phyloP scores from a whole-genome alignment of 2,888 invertebrate species.

The Pachliopta kotzebuea region DNA sequence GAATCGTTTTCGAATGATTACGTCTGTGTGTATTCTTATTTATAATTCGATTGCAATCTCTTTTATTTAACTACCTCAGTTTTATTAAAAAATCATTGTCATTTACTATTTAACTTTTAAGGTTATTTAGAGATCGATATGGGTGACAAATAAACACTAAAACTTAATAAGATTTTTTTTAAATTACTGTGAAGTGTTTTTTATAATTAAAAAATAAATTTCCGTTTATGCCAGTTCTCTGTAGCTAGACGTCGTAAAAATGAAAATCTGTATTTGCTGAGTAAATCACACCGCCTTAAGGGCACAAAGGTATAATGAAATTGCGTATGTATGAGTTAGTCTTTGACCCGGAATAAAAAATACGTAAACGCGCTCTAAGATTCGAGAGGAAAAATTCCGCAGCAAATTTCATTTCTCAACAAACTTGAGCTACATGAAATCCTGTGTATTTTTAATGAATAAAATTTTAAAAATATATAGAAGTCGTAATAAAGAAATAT shows the following conservation, averaged over 20 bases:
- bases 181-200: neutral
- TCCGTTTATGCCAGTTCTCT: constrained; percentile 7
- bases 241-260: constrained; percentile 23
- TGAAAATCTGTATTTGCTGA: constrained; percentile 29
- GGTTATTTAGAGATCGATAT: too few relatives aligned
- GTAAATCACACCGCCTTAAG: constrained; percentile 31
- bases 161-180: neutral
- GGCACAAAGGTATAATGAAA: constrained; percentile 31
- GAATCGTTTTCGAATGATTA: constrained; percentile 14
- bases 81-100: neutral
- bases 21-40: constrained; percentile 3
- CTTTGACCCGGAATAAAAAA: constrained; percentile 32
- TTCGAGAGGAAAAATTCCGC: constrained; percentile 29
- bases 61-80: neutral
- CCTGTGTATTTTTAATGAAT: constrained; percentile 29
- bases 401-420: constrained; percentile 28
- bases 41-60: neutral
- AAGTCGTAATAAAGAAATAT: constrained; percentile 2
- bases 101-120: too few relatives aligned
- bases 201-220: neutral
- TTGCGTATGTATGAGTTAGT: constrained; percentile 32
- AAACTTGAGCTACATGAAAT: constrained; percentile 20
- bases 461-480: constrained; percentile 16
- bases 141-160: neutral
- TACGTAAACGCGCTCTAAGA: constrained; percentile 30